Percentiles rank a stretch among this genome's conserved stretches.
phyloP scores from a whole-genome alignment of 2,888 invertebrate species.

The Tineola bisselliella region DNA sequence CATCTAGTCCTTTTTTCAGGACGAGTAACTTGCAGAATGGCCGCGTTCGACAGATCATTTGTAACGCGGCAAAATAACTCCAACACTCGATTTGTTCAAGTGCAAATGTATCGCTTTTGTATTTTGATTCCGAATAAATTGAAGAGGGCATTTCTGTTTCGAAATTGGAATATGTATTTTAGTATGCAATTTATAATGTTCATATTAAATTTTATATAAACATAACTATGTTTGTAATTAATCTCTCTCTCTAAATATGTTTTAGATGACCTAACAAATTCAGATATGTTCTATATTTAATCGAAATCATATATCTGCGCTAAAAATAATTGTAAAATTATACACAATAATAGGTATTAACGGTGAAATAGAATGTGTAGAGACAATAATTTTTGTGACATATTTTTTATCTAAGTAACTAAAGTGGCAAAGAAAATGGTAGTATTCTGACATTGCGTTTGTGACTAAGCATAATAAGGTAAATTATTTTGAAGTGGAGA shows the following conservation, averaged over 20 bases:
- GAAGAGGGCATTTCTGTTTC: neutral
- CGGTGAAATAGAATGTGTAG: too few relatives aligned
- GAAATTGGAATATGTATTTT: neutral
- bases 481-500: neutral
- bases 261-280: too few relatives aligned
- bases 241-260: too few relatives aligned
- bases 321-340: too few relatives aligned
- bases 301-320: too few relatives aligned
- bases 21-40: conserved; percentile 3
- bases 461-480: conserved; percentile 5
- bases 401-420: too few relatives aligned
- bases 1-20: neutral
- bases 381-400: too few relatives aligned
- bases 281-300: too few relatives aligned
- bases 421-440: neutral
- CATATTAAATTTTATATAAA: too few relatives aligned
- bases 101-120: conserved; percentile 5
- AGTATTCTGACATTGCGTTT: neutral
- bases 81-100: conserved; percentile 8
- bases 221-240: too few relatives aligned
- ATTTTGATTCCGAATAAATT: neutral
- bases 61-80: neutral
- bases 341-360: too few relatives aligned
- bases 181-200: too few relatives aligned
- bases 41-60: conserved; percentile 13